Evolutionary conservation across 2,113 vertebrate genomes (phyloP).

Genomic region (Scomber colias): DNA sequence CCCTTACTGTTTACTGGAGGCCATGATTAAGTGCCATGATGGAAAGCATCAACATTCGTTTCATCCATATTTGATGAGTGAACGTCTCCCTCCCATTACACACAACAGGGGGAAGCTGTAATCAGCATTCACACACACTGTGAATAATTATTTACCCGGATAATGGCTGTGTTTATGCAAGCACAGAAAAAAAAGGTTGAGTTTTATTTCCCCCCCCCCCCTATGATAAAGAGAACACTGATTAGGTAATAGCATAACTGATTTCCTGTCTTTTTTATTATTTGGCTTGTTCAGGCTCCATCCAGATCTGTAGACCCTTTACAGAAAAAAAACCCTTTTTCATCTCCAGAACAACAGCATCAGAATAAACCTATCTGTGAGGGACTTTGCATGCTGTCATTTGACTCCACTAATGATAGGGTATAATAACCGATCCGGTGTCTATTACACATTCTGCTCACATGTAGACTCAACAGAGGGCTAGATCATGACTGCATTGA

Average conservation of each 20-base stretch:
- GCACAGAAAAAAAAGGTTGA: conserved; percentile 38
- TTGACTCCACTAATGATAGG: conserved; percentile 14
- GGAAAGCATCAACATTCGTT: conserved; percentile 74
- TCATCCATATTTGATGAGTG: conserved; percentile 82
- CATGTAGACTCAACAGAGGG: conserved; percentile 19
- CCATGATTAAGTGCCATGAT: conserved; percentile 73
- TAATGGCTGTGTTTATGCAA: conserved; percentile 74
- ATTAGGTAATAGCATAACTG: conserved; percentile 68
- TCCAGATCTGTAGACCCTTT: conserved; percentile 37
- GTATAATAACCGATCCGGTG: conserved; percentile 7
- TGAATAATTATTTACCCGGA: conserved; percentile 77
- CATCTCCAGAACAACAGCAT: conserved; percentile 13
- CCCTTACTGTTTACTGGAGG: conserved; percentile 59
- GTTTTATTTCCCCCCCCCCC: conserved; percentile 16
- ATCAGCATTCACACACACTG: conserved; percentile 78
- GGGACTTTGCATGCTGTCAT: conserved; percentile 10
- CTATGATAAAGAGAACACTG: conserved; percentile 63
- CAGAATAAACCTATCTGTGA: not conserved
- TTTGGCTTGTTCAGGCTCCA: conserved; percentile 37
- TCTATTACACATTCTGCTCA: conserved; percentile 32
- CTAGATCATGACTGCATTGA: conserved; percentile 28
- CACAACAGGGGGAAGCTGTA: conserved; percentile 75
- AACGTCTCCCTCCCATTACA: conserved; percentile 67
- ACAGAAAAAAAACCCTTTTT: conserved; percentile 5
- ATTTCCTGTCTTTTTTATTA: conserved; percentile 53